Percentiles rank a stretch among this genome's conserved stretches.
phyloP scores from a whole-genome alignment of 2,113 vertebrate species.

The Notarius lentiginosus region DNA sequence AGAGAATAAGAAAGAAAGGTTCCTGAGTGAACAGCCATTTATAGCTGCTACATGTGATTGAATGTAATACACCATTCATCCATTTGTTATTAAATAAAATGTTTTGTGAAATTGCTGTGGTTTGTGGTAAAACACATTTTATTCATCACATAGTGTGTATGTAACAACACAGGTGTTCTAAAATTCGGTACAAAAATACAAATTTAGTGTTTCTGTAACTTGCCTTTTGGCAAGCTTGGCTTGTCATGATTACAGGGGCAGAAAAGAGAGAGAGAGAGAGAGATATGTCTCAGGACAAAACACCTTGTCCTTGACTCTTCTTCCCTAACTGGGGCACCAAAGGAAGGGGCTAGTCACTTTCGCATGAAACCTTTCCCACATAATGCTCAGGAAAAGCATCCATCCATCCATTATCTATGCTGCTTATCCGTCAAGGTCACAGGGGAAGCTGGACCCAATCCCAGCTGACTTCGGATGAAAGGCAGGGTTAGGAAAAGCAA shows the following conservation, averaged over 20 bases:
- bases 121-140: background rate
- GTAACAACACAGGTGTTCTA: background rate
- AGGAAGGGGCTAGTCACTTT: conserved; percentile 32
- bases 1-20: background rate
- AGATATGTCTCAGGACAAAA: background rate
- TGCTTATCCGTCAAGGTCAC: too few relatives aligned
- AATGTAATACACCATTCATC: background rate
- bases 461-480: too few relatives aligned
- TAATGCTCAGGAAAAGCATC: conserved; percentile 39
- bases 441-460: too few relatives aligned
- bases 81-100: background rate
- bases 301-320: conserved; percentile 25
- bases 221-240: background rate
- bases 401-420: too few relatives aligned
- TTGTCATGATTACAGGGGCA: background rate
- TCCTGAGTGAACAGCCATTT: background rate
- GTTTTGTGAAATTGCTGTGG: background rate
- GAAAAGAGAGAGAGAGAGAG: background rate
- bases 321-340: background rate
- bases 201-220: background rate
- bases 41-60: background rate
- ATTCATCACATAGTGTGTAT: background rate
- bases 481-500: too few relatives aligned
- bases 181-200: background rate
- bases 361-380: conserved; percentile 23